phyloP scores from a whole-genome alignment of 2,888 invertebrate species.

The Diachrysia chrysitis region DNA sequence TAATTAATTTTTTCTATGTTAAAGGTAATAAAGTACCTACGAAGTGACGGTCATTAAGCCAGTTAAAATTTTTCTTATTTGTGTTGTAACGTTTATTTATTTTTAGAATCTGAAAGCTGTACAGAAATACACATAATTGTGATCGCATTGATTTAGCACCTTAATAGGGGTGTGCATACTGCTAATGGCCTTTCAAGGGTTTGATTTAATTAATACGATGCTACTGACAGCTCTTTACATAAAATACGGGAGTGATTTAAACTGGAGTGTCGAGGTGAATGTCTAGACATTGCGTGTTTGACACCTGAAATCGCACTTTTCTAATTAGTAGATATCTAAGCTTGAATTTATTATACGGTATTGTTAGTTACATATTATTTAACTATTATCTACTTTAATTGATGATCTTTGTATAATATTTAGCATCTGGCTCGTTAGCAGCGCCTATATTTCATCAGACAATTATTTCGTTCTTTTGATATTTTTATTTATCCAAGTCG shows the following conservation, averaged over 20 bases:
- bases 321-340: background rate
- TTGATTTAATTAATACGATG: conserved; percentile 23
- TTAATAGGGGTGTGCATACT: conserved; percentile 14
- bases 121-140: background rate
- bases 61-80: too few species aligned
- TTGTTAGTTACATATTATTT: background rate
- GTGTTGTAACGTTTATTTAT: background rate
- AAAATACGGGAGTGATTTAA: conserved; percentile 10
- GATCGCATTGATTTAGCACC: conserved; percentile 7
- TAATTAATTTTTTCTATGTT: too few species aligned
- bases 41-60: too few species aligned
- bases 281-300: background rate
- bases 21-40: too few species aligned
- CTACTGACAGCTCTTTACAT: conserved; percentile 14
- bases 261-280: background rate
- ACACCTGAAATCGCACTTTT: background rate
- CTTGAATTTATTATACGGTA: background rate
- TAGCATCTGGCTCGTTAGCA: too few species aligned
- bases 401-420: background rate
- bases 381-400: background rate
- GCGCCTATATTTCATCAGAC: too few species aligned
- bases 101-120: background rate
- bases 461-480: too few species aligned
- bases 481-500: too few species aligned
- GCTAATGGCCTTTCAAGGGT: conserved; percentile 16